phyloP scores from a whole-genome alignment of 2,113 vertebrate genomes.

The Ceyx margarethae region DNA sequence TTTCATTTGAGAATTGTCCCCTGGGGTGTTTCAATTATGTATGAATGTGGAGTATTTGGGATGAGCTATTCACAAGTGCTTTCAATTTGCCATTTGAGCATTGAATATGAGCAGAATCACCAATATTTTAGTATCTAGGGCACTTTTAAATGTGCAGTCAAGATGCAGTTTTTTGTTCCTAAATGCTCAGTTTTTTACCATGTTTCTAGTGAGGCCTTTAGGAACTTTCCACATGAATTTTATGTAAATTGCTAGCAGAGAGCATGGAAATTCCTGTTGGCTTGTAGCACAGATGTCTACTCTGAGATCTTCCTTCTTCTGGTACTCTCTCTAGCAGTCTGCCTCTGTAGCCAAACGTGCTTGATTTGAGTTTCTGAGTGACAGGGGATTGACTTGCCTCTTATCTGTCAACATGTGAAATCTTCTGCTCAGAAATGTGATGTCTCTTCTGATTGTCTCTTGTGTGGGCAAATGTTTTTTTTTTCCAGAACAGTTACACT shows the following conservation, averaged over 20 bases:
- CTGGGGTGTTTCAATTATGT: constrained; percentile 27
- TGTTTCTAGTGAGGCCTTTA: not conserved
- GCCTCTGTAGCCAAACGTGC: not conserved
- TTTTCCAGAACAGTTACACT: not conserved
- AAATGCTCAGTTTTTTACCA: not conserved
- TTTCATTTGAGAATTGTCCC: constrained; percentile 35
- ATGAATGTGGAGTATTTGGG: constrained; percentile 21
- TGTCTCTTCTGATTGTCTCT: not conserved
- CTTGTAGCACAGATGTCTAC: not conserved
- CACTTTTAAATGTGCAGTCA: not conserved
- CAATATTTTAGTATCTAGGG: not conserved
- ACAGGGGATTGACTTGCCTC: not conserved
- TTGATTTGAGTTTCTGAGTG: not conserved
- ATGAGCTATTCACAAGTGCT: constrained; percentile 6
- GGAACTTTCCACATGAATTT: not conserved
- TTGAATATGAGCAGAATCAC: not conserved
- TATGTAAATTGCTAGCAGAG: not conserved
- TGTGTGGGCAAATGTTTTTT: not conserved
- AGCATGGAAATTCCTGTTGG: not conserved
- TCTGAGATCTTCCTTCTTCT: not conserved
- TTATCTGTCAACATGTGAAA: not conserved
- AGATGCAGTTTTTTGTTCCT: not conserved
- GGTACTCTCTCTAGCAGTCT: not conserved
- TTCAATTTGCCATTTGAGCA: not conserved
- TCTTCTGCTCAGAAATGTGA: not conserved